These are phyloP conservation scores for Sinocyclocheilus grahami DNA, from an alignment of 2,113 vertebrate genomes.

Conservation along the genomic window DNA sequence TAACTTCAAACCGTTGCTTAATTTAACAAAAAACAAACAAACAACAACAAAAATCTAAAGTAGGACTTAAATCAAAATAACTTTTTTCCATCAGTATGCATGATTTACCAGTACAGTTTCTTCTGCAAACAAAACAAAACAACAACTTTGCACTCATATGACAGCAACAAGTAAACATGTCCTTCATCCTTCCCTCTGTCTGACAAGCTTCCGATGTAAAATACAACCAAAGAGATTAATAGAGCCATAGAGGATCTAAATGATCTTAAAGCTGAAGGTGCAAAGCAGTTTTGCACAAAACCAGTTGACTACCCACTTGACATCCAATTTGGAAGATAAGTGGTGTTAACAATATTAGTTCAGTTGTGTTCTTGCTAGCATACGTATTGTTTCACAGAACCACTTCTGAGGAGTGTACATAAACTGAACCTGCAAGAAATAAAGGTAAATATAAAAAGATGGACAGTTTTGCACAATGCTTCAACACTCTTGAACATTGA, in stretches of 20 bases:
- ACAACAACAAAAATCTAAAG: too few relatives aligned
- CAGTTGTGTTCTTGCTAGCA: background rate
- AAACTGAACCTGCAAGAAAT: background rate
- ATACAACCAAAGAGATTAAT: background rate
- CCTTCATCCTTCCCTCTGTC: background rate
- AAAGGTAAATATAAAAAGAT: background rate
- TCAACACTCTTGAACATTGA: background rate
- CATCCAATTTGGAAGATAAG: too few relatives aligned
- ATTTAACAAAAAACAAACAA: too few relatives aligned
- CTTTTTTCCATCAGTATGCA: background rate
- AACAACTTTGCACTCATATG: too few relatives aligned
- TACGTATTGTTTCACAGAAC: background rate
- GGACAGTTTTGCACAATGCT: background rate
- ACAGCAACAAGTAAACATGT: background rate
- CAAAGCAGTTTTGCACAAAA: background rate
- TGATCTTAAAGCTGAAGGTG: background rate
- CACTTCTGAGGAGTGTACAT: background rate
- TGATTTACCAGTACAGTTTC: background rate
- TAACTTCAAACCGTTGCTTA: too few relatives aligned
- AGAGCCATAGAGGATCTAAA: background rate
- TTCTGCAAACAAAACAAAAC: background rate
- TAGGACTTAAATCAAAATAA: too few relatives aligned
- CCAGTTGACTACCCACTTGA: too few relatives aligned
- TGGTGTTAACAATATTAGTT: background rate
- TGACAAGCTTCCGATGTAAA: background rate